phyloP scores from a whole-genome alignment of 2,113 vertebrate species.

The Opisthocomus hoazin region DNA sequence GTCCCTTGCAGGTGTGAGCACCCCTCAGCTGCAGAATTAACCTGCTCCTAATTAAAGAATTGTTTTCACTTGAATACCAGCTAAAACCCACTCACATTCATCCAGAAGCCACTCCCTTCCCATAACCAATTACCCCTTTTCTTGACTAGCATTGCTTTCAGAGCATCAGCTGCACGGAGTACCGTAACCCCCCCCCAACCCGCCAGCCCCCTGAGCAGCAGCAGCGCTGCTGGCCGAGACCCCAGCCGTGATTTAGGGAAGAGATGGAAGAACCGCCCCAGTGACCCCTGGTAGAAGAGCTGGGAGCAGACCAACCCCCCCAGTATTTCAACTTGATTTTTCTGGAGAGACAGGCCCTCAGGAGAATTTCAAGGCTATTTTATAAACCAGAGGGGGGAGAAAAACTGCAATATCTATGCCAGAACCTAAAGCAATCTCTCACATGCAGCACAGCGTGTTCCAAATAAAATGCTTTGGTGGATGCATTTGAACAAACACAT shows the following conservation, averaged over 20 bases:
- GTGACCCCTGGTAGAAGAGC: neutral
- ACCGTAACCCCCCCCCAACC: neutral
- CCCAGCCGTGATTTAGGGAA: neutral
- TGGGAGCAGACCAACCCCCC: neutral
- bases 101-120: neutral
- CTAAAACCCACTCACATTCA: neutral
- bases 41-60: neutral
- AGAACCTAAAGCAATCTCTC: neutral
- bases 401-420: neutral
- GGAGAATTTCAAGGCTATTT: neutral
- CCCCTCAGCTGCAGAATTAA: neutral
- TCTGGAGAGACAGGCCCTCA: neutral
- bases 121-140: too few relatives aligned
- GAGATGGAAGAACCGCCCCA: neutral
- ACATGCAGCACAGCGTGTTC: rapidly evolving
- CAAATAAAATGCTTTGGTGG: neutral
- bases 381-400: neutral
- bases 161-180: neutral
- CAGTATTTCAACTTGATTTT: neutral
- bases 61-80: neutral
- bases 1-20: neutral
- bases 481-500: neutral
- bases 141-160: neutral
- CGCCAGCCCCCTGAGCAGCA: rapidly evolving
- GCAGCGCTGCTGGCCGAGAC: neutral